Evolutionary conservation across 2,888 invertebrate species (phyloP).

Genomic region (Siphonodentalium dalli): DNA sequence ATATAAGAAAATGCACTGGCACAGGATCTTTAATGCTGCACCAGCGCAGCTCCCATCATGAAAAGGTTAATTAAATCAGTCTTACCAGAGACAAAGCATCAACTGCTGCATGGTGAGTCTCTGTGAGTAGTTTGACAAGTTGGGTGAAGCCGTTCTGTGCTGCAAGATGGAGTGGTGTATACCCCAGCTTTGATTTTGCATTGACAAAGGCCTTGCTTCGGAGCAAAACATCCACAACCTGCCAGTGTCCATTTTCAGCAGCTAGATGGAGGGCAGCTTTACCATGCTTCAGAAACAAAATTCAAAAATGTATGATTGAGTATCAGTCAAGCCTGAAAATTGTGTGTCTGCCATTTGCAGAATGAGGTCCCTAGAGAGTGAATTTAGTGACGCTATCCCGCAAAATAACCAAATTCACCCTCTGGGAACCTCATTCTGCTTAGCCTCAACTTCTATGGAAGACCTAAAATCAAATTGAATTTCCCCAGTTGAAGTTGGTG

Average conservation of each 20-base stretch:
- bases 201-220: constrained; percentile 98
- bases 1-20: too few relatives aligned
- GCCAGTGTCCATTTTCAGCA: constrained; percentile 82
- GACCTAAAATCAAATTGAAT: too few relatives aligned
- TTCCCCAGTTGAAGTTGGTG: too few relatives aligned
- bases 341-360: too few relatives aligned
- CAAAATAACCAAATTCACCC: too few relatives aligned
- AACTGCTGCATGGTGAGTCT: constrained; percentile 93
- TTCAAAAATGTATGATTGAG: constrained; percentile 43
- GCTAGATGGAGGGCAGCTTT: constrained; percentile 94
- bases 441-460: too few relatives aligned
- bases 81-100: constrained; percentile 87
- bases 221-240: constrained; percentile 75
- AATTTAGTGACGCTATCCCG: background rate
- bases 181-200: constrained; percentile 94
- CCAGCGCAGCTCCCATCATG: background rate
- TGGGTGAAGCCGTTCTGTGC: constrained; percentile 95
- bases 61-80: constrained; percentile 1
- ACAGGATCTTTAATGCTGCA: too few relatives aligned
- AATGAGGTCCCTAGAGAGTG: too few relatives aligned
- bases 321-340: too few relatives aligned
- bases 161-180: constrained; percentile 95
- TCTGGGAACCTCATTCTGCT: background rate
- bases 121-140: constrained; percentile 86
- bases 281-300: constrained; percentile 60